These are phyloP conservation scores for Diadema setosum DNA, from an alignment of 35 echinoderm and acorn worm species.

Conservation along the genomic window DNA sequence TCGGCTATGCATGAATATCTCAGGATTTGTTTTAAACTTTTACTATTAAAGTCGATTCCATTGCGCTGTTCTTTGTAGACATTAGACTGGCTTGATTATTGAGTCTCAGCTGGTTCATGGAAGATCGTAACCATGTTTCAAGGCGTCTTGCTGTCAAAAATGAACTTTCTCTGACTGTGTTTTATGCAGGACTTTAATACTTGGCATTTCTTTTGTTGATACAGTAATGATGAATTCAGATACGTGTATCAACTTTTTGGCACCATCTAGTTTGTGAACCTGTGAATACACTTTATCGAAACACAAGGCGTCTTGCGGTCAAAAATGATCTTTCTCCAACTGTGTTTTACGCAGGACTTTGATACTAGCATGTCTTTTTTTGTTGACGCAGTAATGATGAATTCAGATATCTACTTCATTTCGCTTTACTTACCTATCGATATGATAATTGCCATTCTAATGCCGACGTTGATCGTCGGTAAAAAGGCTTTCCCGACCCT, in stretches of 20 bases:
- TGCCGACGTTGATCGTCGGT: too few species aligned
- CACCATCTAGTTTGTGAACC: neutral
- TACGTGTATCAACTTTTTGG: slow-evolving; percentile 7
- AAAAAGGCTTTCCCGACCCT: too few species aligned
- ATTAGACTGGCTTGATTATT: neutral
- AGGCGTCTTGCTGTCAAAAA: neutral
- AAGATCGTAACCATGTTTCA: slow-evolving; percentile 4
- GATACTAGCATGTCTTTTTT: neutral
- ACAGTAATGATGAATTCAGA: too few species aligned
- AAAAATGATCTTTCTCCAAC: neutral
- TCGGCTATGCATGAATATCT: too few species aligned
- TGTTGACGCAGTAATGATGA: too few species aligned
- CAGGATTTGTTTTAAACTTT: neutral
- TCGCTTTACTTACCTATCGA: too few species aligned
- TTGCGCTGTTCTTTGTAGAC: neutral
- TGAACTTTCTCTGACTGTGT: neutral
- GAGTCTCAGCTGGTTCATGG: neutral
- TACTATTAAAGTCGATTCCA: slow-evolving; percentile 8
- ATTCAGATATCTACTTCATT: too few species aligned
- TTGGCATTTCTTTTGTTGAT: neutral
- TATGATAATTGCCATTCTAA: too few species aligned
- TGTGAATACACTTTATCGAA: slow-evolving; percentile 16
- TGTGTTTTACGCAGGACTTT: neutral
- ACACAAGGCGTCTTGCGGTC: neutral
- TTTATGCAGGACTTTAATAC: neutral